These are phyloP conservation scores for Gnathonemus longibarbis DNA, from an alignment of 2,113 vertebrate genomes.

Conservation along the genomic window DNA sequence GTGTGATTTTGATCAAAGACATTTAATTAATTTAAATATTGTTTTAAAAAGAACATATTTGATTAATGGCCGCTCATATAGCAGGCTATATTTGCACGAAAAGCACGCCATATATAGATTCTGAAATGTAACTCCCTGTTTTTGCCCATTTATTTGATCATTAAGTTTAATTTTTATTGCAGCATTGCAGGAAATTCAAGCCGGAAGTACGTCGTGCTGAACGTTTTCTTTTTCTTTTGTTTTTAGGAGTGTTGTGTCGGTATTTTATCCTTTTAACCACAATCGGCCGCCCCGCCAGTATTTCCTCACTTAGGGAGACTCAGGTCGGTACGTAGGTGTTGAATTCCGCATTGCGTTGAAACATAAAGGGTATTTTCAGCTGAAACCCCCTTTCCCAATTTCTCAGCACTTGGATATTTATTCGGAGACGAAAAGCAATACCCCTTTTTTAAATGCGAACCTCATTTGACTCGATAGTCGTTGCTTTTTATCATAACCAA, in stretches of 20 bases:
- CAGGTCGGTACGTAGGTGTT: slow-evolving; percentile 8
- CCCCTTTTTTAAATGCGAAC: neutral
- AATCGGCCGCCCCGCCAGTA: neutral
- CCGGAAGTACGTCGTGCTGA: neutral
- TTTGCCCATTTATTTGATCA: neutral
- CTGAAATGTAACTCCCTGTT: neutral
- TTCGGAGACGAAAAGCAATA: neutral
- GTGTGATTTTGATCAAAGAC: neutral
- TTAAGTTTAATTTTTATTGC: neutral
- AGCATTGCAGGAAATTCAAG: neutral
- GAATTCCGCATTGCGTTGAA: slow-evolving; percentile 18
- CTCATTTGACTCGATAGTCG: neutral
- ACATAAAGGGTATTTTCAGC: neutral
- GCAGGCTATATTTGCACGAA: neutral
- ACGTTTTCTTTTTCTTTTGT: neutral
- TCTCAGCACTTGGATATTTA: neutral
- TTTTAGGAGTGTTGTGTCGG: neutral
- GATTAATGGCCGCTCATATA: neutral
- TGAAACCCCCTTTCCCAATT: neutral
- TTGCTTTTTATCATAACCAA: neutral
- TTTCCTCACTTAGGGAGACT: neutral
- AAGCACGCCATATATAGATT: neutral
- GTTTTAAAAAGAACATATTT: neutral
- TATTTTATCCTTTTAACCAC: neutral
- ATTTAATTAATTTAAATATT: neutral